Evolutionary conservation across 2,113 vertebrate genomes (phyloP), one percentile per base, ranked within the genome.

Genomic region (Actenoides hombroni): DNA sequence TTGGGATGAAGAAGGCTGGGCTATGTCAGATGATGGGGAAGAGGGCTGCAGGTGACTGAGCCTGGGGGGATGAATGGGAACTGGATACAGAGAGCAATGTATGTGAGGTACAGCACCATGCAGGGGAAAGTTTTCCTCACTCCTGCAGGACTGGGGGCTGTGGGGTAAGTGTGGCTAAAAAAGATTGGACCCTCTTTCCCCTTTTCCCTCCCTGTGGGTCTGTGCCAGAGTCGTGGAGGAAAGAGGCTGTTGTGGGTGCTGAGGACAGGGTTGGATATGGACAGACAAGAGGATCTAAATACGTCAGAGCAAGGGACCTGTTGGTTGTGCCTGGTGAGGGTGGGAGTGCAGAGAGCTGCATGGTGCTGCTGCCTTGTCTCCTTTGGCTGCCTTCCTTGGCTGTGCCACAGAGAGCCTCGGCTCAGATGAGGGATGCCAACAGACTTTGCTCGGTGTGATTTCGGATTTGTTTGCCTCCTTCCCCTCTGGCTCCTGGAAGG

Each of bases 321-420:
- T 78, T 89, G 74, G n/a, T 17, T 85, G 31, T 40, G 33, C 9
- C 28, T 76, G 53, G 48, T 3, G 7, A 82, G 74, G 23, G 57
- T 5, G 5, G 42, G 48, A 54, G 37, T 1, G 19, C 46, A n/a
- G 78, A 49, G 59, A 49, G 33, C 81, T 60, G 75, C 21, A 16
- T 1, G 0, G 28, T 23, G 88, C 57, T 75, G 61, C n/a, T 71
- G 57, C 7, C 33, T 67, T 28, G 4, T 71, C 69, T 76, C 11
- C 25, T 82, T 49, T 35, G 35, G 24, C 71, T 81, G 69, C 74
- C 21, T 57, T 46, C 64, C 37, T 48, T 0, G 0, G 11, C 28
- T 48, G 42, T 76, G 65, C 33, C 28, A 28, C 0, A 0, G 39
- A 11, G 35, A 42, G 48, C 39, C 42, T 26, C 1, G 4, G 28